Evolutionary conservation across 2,113 vertebrate genomes (phyloP).

Genomic region (Strigops habroptila): DNA sequence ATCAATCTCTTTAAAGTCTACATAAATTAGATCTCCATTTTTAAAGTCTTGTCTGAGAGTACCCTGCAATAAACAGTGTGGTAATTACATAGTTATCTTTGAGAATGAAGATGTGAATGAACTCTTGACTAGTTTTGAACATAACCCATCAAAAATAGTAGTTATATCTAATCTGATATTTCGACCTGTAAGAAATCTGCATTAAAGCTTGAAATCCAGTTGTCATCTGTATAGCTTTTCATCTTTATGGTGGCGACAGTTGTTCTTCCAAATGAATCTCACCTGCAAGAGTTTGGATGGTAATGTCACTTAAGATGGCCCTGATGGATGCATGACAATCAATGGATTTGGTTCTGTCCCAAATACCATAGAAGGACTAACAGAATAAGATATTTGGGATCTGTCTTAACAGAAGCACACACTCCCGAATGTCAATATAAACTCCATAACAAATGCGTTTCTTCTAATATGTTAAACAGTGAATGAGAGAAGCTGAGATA

Average conservation of each 20-base stretch:
- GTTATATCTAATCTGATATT: not conserved
- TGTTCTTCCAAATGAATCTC: not conserved
- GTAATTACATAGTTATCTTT: not conserved
- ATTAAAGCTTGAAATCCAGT: not conserved
- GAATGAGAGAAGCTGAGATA: not conserved
- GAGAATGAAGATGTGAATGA: not conserved
- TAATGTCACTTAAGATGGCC: not conserved
- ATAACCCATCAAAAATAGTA: not conserved
- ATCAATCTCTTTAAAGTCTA: not conserved
- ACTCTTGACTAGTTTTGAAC: not conserved
- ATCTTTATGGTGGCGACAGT: accelerated
- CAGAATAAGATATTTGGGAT: not conserved
- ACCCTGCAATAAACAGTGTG: not conserved
- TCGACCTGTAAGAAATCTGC: not conserved
- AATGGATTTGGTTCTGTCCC: not conserved
- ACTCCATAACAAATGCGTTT: not conserved
- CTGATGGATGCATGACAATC: not conserved
- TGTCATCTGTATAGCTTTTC: not conserved
- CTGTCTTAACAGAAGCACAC: not conserved
- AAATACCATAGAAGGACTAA: not conserved
- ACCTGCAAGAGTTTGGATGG: not conserved
- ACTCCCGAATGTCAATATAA: not conserved
- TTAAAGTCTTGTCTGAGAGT: not conserved
- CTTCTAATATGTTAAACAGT: not conserved
- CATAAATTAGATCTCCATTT: not conserved